These are phyloP conservation scores for Anableps anableps DNA, from an alignment of 2,797 vertebrate species.

Conservation along the genomic window DNA sequence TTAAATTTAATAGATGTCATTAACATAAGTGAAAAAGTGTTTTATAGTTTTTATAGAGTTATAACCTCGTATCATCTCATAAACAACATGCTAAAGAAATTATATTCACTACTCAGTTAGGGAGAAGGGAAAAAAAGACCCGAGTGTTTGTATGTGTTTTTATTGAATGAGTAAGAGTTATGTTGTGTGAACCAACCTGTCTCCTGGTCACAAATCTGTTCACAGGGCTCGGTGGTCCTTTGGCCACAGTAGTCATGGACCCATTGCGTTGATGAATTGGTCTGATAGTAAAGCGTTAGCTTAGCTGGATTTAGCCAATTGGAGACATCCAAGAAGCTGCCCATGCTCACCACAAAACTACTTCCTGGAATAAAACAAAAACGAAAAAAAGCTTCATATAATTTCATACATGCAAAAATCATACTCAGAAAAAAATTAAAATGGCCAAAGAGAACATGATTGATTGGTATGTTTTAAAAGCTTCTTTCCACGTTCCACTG, in stretches of 20 bases:
- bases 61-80: neutral
- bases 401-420: neutral
- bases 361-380: conserved; percentile 83
- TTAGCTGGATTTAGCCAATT: conserved; percentile 98
- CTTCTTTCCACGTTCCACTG: conserved; percentile 11
- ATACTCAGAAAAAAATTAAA: neutral
- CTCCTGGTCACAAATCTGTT: conserved; percentile 95
- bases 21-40: neutral
- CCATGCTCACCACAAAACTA: conserved; percentile 96
- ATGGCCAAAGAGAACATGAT: neutral
- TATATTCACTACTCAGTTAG: neutral
- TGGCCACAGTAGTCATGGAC: conserved; percentile 94
- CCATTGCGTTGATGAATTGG: conserved; percentile 94
- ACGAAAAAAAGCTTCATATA: neutral
- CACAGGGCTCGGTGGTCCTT: conserved; percentile 93
- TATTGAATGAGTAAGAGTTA: neutral
- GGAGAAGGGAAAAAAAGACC: neutral
- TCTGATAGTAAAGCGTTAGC: conserved; percentile 94
- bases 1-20: neutral
- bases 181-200: conserved; percentile 85
- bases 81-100: neutral
- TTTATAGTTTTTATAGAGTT: neutral
- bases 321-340: conserved; percentile 94
- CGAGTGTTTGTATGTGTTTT: neutral
- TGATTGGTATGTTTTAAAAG: conserved; percentile 24